Evolutionary conservation across 2,113 vertebrate genomes (phyloP).

Genomic region (Micronycteris hirsuta): DNA sequence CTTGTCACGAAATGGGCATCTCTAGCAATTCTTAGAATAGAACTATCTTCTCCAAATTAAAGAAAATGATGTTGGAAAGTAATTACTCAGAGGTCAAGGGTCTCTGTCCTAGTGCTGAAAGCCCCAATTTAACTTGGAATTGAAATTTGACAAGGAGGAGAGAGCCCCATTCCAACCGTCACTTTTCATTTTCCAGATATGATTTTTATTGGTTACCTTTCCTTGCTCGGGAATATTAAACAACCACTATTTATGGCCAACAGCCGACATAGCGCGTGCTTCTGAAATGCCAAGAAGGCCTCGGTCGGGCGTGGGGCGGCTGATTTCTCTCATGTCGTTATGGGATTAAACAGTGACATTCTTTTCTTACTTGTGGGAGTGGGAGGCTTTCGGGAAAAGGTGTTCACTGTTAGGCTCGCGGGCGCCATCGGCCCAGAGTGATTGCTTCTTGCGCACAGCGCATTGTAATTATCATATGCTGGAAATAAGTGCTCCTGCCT

Average conservation of each 20-base stretch:
- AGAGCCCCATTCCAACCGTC: constrained; percentile 26
- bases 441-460: background rate
- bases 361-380: background rate
- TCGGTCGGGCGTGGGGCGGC: fast-evolving
- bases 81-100: constrained; percentile 55
- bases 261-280: background rate
- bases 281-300: background rate
- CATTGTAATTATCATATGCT: background rate
- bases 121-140: constrained; percentile 61
- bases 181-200: constrained; percentile 62
- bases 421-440: background rate
- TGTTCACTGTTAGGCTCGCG: background rate
- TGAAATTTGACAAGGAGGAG: constrained; percentile 48
- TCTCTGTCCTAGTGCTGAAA: background rate
- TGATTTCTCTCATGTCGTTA: background rate
- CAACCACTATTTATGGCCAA: constrained; percentile 21
- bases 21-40: background rate
- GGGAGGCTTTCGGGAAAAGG: background rate
- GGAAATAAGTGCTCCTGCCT: background rate
- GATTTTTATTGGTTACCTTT: constrained; percentile 58
- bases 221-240: constrained; percentile 49
- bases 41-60: constrained; percentile 27
- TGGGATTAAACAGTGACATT: background rate
- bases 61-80: constrained; percentile 34
- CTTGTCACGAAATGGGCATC: background rate